Percentiles rank a stretch among this genome's conserved stretches.
phyloP scores from a whole-genome alignment of 2,113 vertebrate genomes.

The Albula goreensis region DNA sequence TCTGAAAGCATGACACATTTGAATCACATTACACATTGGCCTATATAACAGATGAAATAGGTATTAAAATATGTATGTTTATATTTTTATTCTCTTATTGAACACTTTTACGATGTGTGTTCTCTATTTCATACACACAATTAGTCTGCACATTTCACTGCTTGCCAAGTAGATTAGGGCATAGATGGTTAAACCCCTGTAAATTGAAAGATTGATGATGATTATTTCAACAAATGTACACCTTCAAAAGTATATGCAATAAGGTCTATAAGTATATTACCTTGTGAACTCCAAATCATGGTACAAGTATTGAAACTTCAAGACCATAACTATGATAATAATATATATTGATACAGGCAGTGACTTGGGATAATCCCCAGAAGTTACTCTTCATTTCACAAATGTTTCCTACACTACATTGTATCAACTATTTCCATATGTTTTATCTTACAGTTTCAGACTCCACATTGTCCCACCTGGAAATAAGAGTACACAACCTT shows the following conservation, averaged over 20 bases:
- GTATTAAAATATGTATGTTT: constrained; percentile 35
- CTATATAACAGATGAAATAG: constrained; percentile 34
- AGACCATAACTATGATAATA: neutral
- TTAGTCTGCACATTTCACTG: constrained; percentile 20
- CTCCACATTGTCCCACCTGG: neutral
- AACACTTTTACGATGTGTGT: constrained; percentile 34
- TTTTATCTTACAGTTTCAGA: neutral
- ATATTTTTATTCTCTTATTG: constrained; percentile 32
- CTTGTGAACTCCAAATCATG: neutral
- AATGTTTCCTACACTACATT: neutral
- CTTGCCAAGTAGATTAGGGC: constrained; percentile 36
- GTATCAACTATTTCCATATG: neutral
- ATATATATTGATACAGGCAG: neutral
- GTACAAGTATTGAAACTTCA: neutral
- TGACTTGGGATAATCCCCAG: neutral
- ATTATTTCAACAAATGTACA: constrained; percentile 44
- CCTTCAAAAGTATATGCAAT: no score
- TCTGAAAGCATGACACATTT: constrained; percentile 29
- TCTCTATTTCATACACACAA: constrained; percentile 9
- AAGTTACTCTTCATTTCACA: neutral
- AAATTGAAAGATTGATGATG: constrained; percentile 52
- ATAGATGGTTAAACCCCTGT: neutral
- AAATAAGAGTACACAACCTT: neutral
- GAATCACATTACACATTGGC: constrained; percentile 40
- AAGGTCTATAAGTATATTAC: neutral